Evolutionary conservation across 1,140 invertebrate species (phyloP).

Genomic region (Aphelinus atriplicis): DNA sequence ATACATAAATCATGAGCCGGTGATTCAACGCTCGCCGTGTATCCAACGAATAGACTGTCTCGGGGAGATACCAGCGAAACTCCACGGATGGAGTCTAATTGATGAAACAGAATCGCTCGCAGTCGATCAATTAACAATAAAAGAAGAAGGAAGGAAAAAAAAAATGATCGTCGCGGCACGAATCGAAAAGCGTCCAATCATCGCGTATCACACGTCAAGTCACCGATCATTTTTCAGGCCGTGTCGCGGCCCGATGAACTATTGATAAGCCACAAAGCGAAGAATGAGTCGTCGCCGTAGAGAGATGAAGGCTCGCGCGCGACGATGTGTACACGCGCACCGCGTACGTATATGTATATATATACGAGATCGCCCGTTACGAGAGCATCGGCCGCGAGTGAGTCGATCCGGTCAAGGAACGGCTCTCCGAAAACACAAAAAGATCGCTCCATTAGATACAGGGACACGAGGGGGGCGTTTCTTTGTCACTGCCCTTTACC

Average conservation of each 20-base stretch:
- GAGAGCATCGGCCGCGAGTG: neutral
- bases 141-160: neutral
- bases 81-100: neutral
- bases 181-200: constrained; percentile 6
- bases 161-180: neutral
- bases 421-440: constrained; percentile 2
- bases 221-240: constrained; percentile 12
- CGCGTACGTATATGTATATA: too few relatives aligned
- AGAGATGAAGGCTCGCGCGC: neutral
- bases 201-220: neutral
- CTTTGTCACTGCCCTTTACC: constrained; percentile 27
- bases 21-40: too few relatives aligned
- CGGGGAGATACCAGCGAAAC: too few relatives aligned
- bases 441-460: constrained; percentile 31
- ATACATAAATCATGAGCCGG: too few relatives aligned
- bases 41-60: too few relatives aligned
- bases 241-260: neutral
- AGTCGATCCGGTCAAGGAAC: neutral
- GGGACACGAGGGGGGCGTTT: constrained; percentile 2
- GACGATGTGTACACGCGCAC: neutral
- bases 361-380: neutral
- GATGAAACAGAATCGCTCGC: neutral
- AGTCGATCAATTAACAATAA: neutral
- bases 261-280: neutral
- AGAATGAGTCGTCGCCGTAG: neutral